Evolutionary conservation across 2,113 vertebrate genomes (phyloP), one percentile per base, ranked within the genome.

Genomic region (Menidia beryllina): DNA sequence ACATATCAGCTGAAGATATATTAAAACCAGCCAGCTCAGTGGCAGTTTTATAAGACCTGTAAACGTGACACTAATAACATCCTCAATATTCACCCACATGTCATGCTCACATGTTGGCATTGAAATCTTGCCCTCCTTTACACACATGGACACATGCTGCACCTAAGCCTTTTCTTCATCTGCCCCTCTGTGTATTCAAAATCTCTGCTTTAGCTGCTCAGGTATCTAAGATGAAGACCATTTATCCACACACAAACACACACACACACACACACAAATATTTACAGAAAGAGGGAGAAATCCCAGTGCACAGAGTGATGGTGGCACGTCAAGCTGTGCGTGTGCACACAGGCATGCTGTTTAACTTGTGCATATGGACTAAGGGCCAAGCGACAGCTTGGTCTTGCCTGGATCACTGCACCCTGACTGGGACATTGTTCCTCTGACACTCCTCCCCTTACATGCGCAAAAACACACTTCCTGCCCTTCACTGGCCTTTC

Each of bases 351-450:
- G 55, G 39, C 69, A 45, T 79, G 65, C 50, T 79, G 62, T 83
- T 83, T 78, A 86, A 83, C 81, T 74, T 48, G 69, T 87, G 77
- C 88, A 89, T 89, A 89, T 89, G 92, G 83, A 88, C 78, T 20
- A 43, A 55, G 73, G 84, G 79, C 83, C 75, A 82, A 85, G 85
- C 69, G 69, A 93, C 93, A 93, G 92, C 89, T 94, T 90, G 93
- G 83, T 82, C 87, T 82, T 93, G 69, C 82, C 85, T 89, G 92
- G 83, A 90, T 93, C 91, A 91, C 79, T 93, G 90, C 79, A 89
- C 82, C 69, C 79, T 87, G 85, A 80, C 86, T 76, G 76, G 68
- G 47, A 77, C 75, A 83, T 89, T 92, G 91, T 91, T 91, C 80
- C 79, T 84, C 60, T 60, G 64, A 82, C 51, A 60, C 47, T 13